Evolutionary conservation across 2,113 vertebrate genomes (phyloP), one percentile per base, ranked within the genome.

Genomic region (Calyptomena viridis): DNA sequence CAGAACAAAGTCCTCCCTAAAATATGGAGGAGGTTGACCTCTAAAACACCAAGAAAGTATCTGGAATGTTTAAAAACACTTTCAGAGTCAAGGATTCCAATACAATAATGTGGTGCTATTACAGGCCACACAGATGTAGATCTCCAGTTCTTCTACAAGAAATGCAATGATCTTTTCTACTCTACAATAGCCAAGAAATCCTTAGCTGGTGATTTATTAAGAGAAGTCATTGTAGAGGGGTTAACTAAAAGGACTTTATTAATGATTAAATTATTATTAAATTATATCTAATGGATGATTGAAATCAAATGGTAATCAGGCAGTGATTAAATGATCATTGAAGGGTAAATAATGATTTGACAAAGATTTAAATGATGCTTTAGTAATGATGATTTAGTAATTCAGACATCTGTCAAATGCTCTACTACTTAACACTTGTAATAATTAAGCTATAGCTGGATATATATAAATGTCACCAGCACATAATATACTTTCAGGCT

Each of bases 391-490:
- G 30, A 40, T 23, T 44, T 16, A 33, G 63, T 66, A 28, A 74
- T 46, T 21, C 25, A 46, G 40, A 20, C 31, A 44, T 16, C 2
- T 3, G 35, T 64, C 11, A 37, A 89, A 44, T 23, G 50, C 27
- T 14, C 14, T 12, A 4, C 25, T 42, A 25, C 30, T 58, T 55
- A 33, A 31, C 14, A 16, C 21, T 44, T 40, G 14, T 42, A 35
- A 47, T 50, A 82, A 56, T 24, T 68, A 68, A 52, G 15, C 13
- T 40, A 55, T 3, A 81, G 28, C 8, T 40, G 7, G 1, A 30
- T 6, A 49, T 3, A 76, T 24, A 44, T 2, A 16, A n/a, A 37
- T 1, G 6, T 31, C 16, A 1, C 24, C 14, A 30, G 16, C 11
- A 31, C 8, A 37, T 8, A 21, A 33, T 5, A 44, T 1, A 44